phyloP scores from a whole-genome alignment of 2,888 invertebrate species.

The Chirona hameri region DNA sequence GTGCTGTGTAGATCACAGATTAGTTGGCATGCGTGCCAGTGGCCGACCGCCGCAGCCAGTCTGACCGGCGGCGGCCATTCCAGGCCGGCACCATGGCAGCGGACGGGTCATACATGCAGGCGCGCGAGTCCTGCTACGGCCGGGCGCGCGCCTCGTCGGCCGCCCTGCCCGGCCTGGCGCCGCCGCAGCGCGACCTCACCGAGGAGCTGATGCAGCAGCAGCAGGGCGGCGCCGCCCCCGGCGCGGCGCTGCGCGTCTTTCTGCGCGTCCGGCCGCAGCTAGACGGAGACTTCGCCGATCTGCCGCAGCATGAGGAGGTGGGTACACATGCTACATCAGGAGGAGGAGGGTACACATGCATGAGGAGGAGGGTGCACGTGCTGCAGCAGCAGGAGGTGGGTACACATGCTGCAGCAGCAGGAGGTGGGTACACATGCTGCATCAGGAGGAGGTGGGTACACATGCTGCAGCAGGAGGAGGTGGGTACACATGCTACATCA shows the following conservation, averaged over 20 bases:
- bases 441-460: background rate
- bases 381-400: background rate
- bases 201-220: background rate
- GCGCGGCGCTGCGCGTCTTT: constrained; percentile 33
- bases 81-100: background rate
- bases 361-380: background rate
- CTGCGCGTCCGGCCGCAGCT: constrained; percentile 36
- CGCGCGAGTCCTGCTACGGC: background rate
- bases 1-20: too few species aligned
- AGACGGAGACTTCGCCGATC: constrained; percentile 31
- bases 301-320: background rate
- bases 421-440: background rate
- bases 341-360: too few species aligned
- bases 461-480: background rate
- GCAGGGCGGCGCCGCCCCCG: background rate
- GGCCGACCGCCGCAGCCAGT: too few species aligned
- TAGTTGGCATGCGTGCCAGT: too few species aligned
- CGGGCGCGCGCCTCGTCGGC: background rate
- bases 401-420: background rate
- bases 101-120: background rate
- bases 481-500: too few species aligned
- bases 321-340: background rate
- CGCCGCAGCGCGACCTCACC: background rate
- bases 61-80: too few species aligned
- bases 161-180: constrained; percentile 4